Evolutionary conservation across 2,888 invertebrate genomes (phyloP).

Genomic region (Brenthis ino): DNA sequence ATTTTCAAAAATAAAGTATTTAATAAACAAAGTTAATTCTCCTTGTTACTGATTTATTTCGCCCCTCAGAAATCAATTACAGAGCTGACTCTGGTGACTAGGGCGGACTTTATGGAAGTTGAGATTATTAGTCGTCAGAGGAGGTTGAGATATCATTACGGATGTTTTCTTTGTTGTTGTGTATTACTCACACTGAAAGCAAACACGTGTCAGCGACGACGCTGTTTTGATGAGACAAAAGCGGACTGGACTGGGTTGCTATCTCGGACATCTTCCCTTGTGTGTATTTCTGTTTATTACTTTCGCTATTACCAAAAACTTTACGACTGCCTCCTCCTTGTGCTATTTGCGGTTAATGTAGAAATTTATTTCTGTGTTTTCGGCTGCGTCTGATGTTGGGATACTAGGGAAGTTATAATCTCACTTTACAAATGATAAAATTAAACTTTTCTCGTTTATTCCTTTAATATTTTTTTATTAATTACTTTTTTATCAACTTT

Average conservation of each 20-base stretch:
- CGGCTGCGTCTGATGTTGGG: not conserved
- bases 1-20: no score
- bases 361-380: constrained; percentile 26
- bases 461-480: no score
- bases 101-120: constrained; percentile 6
- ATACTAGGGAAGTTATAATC: constrained; percentile 16
- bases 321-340: constrained; percentile 26
- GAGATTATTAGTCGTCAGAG: constrained; percentile 20
- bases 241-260: constrained; percentile 57
- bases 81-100: not conserved
- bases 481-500: no score
- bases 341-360: constrained; percentile 29
- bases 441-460: not conserved
- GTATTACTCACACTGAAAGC: constrained; percentile 24
- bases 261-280: constrained; percentile 35
- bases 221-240: constrained; percentile 69
- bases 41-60: no score
- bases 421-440: constrained; percentile 5
- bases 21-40: no score
- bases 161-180: constrained; percentile 31
- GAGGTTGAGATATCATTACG: constrained; percentile 32
- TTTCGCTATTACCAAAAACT: constrained; percentile 34
- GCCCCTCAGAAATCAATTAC: not conserved
- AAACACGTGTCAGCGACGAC: constrained; percentile 43
- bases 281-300: constrained; percentile 32